Evolutionary conservation across 2,797 vertebrate species (phyloP).

Genomic region (Takifugu ocellatus): DNA sequence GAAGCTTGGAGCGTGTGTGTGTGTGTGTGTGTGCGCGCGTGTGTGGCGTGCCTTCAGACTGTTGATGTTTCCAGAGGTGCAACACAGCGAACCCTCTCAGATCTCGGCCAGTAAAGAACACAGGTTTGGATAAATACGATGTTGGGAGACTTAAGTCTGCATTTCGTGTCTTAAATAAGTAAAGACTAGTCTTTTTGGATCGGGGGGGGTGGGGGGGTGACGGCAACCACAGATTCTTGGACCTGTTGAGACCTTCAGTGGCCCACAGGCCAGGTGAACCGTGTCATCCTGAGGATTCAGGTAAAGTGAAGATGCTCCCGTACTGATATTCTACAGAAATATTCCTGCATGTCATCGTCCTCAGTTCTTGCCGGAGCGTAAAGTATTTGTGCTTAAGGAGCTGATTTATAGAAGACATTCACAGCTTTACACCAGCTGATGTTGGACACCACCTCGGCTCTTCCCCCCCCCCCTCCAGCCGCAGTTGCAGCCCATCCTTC

Average conservation of each 20-base stretch:
- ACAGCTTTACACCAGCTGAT: slow-evolving; percentile 22
- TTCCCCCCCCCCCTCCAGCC: slow-evolving; percentile 4
- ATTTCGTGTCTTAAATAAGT: slow-evolving; percentile 44
- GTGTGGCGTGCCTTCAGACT: neutral
- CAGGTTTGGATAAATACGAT: slow-evolving; percentile 30
- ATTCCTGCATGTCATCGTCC: no score
- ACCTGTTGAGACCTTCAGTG: no score
- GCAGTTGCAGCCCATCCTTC: slow-evolving; percentile 26
- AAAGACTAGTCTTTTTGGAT: slow-evolving; percentile 19
- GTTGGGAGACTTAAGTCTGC: slow-evolving; percentile 7
- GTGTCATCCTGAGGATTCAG: slow-evolving; percentile 45
- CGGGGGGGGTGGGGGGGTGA: slow-evolving; percentile 5
- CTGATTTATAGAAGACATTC: slow-evolving; percentile 22
- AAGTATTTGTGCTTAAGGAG: slow-evolving; percentile 14
- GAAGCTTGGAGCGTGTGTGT: slow-evolving; percentile 15
- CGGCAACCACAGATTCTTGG: neutral
- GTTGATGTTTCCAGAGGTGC: slow-evolving; percentile 64
- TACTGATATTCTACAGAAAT: no score
- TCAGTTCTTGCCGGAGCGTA: no score
- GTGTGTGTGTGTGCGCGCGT: slow-evolving; percentile 3
- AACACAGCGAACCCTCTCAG: slow-evolving; percentile 53
- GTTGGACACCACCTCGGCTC: slow-evolving; percentile 11
- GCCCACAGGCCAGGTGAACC: slow-evolving; percentile 46
- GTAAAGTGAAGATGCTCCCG: no score
- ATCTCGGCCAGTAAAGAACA: slow-evolving; percentile 41